These are phyloP conservation scores for Lutjanus argentimaculatus DNA, from an alignment of 2,797 vertebrate species.

Conservation along the genomic window DNA sequence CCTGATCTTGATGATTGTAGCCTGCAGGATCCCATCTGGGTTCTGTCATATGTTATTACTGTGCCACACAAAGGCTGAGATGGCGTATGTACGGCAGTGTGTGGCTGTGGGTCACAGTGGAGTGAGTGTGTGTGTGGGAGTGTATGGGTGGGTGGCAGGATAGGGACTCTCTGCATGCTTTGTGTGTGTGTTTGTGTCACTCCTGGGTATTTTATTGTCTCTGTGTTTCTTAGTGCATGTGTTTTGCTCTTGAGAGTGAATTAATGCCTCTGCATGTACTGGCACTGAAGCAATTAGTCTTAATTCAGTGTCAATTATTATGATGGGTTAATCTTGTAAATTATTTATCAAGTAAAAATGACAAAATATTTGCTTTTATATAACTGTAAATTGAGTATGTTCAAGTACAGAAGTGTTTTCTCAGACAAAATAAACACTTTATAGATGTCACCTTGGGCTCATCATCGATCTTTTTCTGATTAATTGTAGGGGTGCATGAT, in stretches of 20 bases:
- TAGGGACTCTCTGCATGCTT: neutral
- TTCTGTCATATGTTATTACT: constrained; percentile 79
- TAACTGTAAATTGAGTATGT: neutral
- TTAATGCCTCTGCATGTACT: constrained; percentile 3
- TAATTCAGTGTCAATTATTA: neutral
- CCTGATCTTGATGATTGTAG: constrained; percentile 67
- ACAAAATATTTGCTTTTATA: neutral
- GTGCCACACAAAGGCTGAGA: constrained; percentile 52
- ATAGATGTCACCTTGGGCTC: neutral
- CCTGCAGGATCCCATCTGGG: constrained; percentile 81
- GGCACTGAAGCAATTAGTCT: constrained; percentile 4
- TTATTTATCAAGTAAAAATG: neutral
- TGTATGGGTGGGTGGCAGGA: constrained; percentile 33
- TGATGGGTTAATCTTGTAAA: neutral
- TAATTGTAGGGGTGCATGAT: too few relatives aligned
- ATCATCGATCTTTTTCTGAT: neutral
- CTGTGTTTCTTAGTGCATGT: constrained; percentile 5
- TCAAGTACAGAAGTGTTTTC: neutral
- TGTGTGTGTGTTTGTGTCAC: neutral
- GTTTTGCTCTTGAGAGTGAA: constrained; percentile 3
- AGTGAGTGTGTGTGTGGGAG: constrained; percentile 29
- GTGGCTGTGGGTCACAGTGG: constrained; percentile 51
- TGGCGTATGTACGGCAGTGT: constrained; percentile 53
- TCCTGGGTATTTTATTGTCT: constrained; percentile 15
- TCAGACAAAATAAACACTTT: neutral